Base-by-base conservation (phyloP, 2,888 invertebrate species). In the Rhamphomyia laevipes region DNA sequence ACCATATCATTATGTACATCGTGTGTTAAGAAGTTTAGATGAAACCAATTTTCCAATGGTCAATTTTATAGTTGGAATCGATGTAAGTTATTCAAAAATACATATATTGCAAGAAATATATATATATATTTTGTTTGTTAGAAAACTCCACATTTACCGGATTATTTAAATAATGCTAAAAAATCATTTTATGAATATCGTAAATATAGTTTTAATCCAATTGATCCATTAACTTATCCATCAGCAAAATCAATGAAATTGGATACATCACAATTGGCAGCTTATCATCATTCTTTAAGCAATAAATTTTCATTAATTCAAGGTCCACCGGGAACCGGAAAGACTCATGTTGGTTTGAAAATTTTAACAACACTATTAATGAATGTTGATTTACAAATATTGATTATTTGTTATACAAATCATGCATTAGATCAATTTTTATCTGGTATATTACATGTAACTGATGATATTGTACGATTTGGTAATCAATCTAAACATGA, bases 261-360 rank as follows among this genome's bases (percentile, higher is more conserved):
- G 3, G 84, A 89, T 63, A 63, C 70, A 7, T 78, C 80, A 1
- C 90, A 91, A 67, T 67, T 74, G 51, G 62, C 66, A 35, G 89
- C 90, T 0, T 80, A 79, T 58, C 73, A 76, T 56, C 74, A 78
- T 31, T 85, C 86, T 0, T 60, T 91, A 3, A 81, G 78, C 0
- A 73, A 77, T 59, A 82, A 88, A 67, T 80, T 90, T 55, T 78
- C 79, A 1, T 74, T 89, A 1, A 85, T 90, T 52, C 90, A 90
- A 73, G 91, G 91, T 0, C 90, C 90, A 0, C 90, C 91, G 0
- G 91, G 91, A 3, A 90, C 90, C 0, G 91, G 90, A 0, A 91
- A 90, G 73, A 89, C 90, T 0, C 84, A 76, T 63, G 66, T 90
- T 52, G 89, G 89, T 0, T 70, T 86, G 30, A 82, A 84, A 74